Conservation (phyloP, 2,797 vertebrate genomes). For the Sebastes ruberrimus region DNA sequence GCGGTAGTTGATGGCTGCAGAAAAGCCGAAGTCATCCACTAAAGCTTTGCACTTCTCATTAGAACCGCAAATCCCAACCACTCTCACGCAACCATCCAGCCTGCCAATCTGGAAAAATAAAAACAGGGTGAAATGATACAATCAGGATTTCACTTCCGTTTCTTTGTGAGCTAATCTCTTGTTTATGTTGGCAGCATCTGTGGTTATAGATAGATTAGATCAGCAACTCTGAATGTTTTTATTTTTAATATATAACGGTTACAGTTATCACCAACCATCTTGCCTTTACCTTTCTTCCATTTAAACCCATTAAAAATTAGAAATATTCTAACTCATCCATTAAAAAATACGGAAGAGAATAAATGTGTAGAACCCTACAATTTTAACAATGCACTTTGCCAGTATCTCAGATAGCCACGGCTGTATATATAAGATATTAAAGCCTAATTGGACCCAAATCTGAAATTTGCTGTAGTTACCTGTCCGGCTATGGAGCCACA, state of each 20-base stretch:
- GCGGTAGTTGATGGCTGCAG: slow-evolving; percentile 91
- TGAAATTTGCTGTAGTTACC: slow-evolving; percentile 74
- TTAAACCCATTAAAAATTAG: neutral
- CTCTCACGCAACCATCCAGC: slow-evolving; percentile 89
- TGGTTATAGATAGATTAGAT: neutral
- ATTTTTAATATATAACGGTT: neutral
- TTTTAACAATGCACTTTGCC: neutral
- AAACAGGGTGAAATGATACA: neutral
- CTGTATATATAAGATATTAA: neutral
- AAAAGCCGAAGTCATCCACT: slow-evolving; percentile 89
- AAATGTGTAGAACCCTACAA: neutral
- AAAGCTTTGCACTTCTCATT: slow-evolving; percentile 89
- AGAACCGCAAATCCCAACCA: slow-evolving; percentile 95
- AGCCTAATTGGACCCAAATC: neutral
- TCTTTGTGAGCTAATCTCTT: neutral
- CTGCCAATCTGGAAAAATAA: slow-evolving; percentile 83
- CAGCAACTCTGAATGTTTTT: neutral
- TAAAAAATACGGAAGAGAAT: no score
- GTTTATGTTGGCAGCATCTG: neutral
- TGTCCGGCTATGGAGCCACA: slow-evolving; percentile 95
- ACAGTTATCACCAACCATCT: neutral
- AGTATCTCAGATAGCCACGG: neutral
- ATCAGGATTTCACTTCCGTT: neutral
- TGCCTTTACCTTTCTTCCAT: neutral
- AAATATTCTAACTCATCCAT: neutral